A percentile compares a stretch with the other conserved stretches of the same genome.
phyloP scores from a whole-genome alignment of 2,113 vertebrate species.

The Tautogolabrus adspersus region DNA sequence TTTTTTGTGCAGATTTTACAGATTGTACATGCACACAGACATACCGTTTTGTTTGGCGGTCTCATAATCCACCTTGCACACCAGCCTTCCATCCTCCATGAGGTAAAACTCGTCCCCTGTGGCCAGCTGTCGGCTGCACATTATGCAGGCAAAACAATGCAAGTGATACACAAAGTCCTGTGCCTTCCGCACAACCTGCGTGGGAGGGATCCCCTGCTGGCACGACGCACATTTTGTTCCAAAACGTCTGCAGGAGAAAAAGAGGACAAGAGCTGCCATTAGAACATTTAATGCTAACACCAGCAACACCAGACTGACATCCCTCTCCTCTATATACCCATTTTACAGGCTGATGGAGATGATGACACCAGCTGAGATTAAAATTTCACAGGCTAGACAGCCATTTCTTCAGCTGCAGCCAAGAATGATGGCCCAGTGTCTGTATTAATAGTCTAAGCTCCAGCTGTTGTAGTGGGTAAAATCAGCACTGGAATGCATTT shows the following conservation, averaged over 20 bases:
- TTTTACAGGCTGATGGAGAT: conserved; percentile 31
- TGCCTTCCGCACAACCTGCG: conserved; percentile 98
- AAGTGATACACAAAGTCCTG: conserved; percentile 99
- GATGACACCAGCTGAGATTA: conserved; percentile 45
- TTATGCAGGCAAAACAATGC: conserved; percentile 98
- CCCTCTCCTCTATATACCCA: conserved; percentile 31
- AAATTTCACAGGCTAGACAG: conserved; percentile 54
- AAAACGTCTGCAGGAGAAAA: conserved; percentile 88
- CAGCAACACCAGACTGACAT: not conserved
- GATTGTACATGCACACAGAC: conserved; percentile 16
- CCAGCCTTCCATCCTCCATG: conserved; percentile 97
- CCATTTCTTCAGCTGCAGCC: conserved; percentile 51
- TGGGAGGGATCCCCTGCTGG: conserved; percentile 98
- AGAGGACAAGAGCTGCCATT: not conserved
- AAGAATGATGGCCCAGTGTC: conserved; percentile 58
- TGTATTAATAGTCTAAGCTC: conserved; percentile 55
- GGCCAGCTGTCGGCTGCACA: conserved; percentile 97
- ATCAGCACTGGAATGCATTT: conserved; percentile 63
- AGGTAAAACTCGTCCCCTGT: conserved; percentile 99
- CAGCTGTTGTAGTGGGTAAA: conserved; percentile 63
- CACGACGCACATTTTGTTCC: conserved; percentile 99
- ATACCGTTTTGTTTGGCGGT: conserved; percentile 98
- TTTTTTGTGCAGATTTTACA: not conserved
- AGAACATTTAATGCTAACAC: conserved; percentile 17
- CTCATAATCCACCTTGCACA: conserved; percentile 99